Percentiles rank a stretch among this genome's conserved stretches.
Conservation (phyloP, 2,113 vertebrate genomes). For the Hemiprocne comata region DNA sequence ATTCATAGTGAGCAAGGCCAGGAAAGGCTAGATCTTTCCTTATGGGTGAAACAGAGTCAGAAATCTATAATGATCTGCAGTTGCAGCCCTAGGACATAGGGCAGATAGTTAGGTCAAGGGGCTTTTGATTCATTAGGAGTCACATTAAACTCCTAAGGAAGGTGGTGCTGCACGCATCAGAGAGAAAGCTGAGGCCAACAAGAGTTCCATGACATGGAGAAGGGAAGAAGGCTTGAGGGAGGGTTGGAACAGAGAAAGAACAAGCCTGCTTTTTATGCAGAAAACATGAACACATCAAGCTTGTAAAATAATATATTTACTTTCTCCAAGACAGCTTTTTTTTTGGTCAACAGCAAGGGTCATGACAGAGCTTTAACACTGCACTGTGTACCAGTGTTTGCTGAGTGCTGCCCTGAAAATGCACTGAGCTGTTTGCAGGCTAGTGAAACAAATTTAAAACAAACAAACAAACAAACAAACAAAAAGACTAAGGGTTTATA, state of each 20-base stretch:
- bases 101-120: not conserved
- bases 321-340: not conserved
- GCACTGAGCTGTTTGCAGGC: not conserved
- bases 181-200: not conserved
- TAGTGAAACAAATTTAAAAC: not conserved
- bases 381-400: not conserved
- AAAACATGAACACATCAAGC: not conserved
- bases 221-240: not conserved
- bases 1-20: fast-evolving
- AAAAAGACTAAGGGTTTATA: not conserved
- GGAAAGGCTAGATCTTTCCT: not conserved
- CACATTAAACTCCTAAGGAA: not conserved
- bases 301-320: not conserved
- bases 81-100: not conserved
- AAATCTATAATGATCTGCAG: not conserved
- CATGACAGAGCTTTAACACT: not conserved
- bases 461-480: not conserved
- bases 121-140: not conserved
- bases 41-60: not conserved
- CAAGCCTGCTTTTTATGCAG: not conserved
- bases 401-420: not conserved
- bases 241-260: not conserved
- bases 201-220: not conserved
- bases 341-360: not conserved
- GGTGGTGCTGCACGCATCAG: not conserved